Conservation (phyloP, 2,888 invertebrate species). For the Pardosa pseudoannulata region DNA sequence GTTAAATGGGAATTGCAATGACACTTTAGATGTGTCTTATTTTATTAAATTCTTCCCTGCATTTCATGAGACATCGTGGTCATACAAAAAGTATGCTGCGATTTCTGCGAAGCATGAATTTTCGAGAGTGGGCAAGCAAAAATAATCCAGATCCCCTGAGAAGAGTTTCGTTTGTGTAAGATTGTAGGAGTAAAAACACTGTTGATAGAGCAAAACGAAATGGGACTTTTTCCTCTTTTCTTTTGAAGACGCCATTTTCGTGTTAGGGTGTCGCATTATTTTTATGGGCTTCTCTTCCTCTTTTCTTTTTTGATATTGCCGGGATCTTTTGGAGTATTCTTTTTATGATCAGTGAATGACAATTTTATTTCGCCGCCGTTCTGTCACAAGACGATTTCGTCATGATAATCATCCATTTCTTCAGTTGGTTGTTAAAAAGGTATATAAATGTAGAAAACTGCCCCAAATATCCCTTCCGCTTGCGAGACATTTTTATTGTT, state of each 20-base stretch:
- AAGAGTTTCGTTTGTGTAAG: background rate
- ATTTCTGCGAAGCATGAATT: too few species aligned
- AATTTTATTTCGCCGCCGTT: conserved; percentile 1
- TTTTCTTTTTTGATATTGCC: conserved; percentile 10
- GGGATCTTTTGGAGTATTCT: background rate
- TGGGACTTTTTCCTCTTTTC: background rate
- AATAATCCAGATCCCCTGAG: background rate
- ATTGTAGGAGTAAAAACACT: conserved; percentile 3
- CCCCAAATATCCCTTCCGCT: background rate
- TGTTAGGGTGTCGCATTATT: conserved; percentile 13
- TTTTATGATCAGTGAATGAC: conserved; percentile 18
- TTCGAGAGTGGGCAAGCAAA: too few species aligned
- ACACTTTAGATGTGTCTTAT: too few species aligned
- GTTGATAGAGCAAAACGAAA: conserved; percentile 20
- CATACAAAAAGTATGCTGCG: too few species aligned
- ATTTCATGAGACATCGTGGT: too few species aligned
- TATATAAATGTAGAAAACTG: background rate
- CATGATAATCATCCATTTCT: conserved; percentile 16
- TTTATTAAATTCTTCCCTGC: too few species aligned
- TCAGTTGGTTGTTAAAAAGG: background rate
- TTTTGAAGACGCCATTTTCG: background rate
- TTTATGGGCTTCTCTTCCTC: background rate
- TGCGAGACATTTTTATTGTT: background rate
- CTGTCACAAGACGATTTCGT: conserved; percentile 20
- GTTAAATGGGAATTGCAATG: too few species aligned